phyloP scores from a whole-genome alignment of 2,888 invertebrate species.

The Keiferia lycopersicella region DNA sequence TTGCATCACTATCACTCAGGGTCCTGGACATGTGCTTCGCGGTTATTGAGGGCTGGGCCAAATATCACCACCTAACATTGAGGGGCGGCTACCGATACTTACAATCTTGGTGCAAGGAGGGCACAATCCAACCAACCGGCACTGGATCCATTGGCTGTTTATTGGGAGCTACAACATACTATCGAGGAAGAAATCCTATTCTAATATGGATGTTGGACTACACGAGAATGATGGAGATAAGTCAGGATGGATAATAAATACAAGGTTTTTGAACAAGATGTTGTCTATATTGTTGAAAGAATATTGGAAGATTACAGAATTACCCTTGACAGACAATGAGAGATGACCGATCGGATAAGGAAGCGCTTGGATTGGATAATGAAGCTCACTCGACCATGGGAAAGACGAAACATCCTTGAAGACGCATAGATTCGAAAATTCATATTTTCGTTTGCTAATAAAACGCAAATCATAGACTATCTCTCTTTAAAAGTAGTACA shows the following conservation, averaged over 20 bases:
- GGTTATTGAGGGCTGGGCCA: conserved; percentile 53
- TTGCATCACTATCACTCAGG: conserved; percentile 73
- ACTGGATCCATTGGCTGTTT: not conserved
- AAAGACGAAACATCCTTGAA: not conserved
- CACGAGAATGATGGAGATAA: not conserved
- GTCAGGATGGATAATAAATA: not conserved
- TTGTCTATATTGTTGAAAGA: not conserved
- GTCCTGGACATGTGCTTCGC: conserved; percentile 52
- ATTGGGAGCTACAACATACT: not conserved
- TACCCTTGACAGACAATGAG: not conserved
- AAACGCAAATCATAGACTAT: conserved; percentile 27
- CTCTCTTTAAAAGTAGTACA: conserved; percentile 24
- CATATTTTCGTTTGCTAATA: conserved; percentile 22
- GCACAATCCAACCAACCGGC: not conserved
- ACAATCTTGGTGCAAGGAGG: not conserved
- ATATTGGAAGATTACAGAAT: not conserved
- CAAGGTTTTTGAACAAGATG: not conserved
- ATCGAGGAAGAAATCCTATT: not conserved
- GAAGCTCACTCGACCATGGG: not conserved
- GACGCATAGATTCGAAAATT: not conserved
- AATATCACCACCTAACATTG: conserved; percentile 40
- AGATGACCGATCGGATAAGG: not conserved
- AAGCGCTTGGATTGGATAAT: not conserved
- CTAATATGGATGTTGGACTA: not conserved
- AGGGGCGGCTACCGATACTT: conserved; percentile 29